Evolutionary conservation across 2,888 invertebrate species (phyloP).

Genomic region (Ypsolopha sequella): DNA sequence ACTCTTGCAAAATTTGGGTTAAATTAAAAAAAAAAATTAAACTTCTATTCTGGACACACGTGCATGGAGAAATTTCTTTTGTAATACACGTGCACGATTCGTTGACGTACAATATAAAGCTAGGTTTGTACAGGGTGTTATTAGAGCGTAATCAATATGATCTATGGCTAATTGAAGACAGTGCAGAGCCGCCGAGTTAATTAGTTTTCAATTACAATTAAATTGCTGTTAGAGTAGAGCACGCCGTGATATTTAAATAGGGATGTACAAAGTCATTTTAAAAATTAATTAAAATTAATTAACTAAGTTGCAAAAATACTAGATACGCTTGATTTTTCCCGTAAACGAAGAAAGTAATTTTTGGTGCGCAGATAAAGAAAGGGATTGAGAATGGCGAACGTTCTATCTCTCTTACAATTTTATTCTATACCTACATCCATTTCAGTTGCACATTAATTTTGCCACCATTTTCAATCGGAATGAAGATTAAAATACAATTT

Average conservation of each 20-base stretch:
- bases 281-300: too few relatives aligned
- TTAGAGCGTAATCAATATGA: conserved; percentile 25
- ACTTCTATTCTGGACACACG: conserved; percentile 22
- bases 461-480: too few relatives aligned
- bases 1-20: conserved; percentile 69
- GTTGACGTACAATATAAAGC: conserved; percentile 16
- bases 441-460: too few relatives aligned
- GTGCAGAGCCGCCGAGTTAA: conserved; percentile 25
- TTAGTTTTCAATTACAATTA: conserved; percentile 45
- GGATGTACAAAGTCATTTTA: too few relatives aligned
- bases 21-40: conserved; percentile 33
- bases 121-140: conserved; percentile 16
- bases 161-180: conserved; percentile 38
- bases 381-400: too few relatives aligned
- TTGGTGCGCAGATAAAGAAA: too few relatives aligned
- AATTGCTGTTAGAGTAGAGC: conserved; percentile 28
- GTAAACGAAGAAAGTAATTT: too few relatives aligned
- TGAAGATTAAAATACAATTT: too few relatives aligned
- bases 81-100: conserved; percentile 24
- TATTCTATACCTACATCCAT: too few relatives aligned
- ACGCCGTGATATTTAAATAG: conserved; percentile 16
- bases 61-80: conserved; percentile 20
- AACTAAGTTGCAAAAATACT: too few relatives aligned
- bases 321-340: too few relatives aligned
- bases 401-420: too few relatives aligned